Evolutionary conservation across 1,140 invertebrate genomes (phyloP), one percentile per base, ranked within the genome.

Genomic region (Drosophila sucinea): DNA sequence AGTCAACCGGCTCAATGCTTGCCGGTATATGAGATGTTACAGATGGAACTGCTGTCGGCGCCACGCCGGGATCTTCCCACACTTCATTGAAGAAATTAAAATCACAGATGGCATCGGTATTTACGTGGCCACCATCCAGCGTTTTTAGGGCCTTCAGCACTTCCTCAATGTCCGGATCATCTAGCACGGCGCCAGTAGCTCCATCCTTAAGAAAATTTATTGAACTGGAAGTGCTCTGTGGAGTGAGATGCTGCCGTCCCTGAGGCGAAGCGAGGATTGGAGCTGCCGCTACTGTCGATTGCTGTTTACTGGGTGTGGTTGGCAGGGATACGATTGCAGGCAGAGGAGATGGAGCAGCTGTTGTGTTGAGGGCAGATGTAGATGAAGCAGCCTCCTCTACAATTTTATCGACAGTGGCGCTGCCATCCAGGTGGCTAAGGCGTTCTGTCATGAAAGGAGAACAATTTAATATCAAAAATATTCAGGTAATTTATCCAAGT

Each of bases 141-240:
- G 79, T 87, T 60, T 92, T 91, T 2, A 92, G 77, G n/a, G 90
- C 91, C 65, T 91, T 92, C 17, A 92, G 70, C 29, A 92, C 81
- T 67, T 92, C 91, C 61, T 92, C 91, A 30, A 92, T 79, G 38
- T 92, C 90, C 70, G 84, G 89, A 68, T 92, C 91, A 62, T 92
- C 91, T 0, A 92, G 68, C 29, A 86, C 90, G 11, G 71, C 67
- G 35, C 80, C 77, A 4, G 71, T 63, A n/a, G 58, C 51, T 7
- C 70, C 77, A 58, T 89, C 84, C 54, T 84, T 89, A 2, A 89
- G 84, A 30, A 87, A 87, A 33, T 89, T 87, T 0, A 71, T 80
- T 2, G 84, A 89, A 55, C 76, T 79, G 27, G 71, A 35, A 11
- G 73, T 81, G 58, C 84, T 87, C 51, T 90, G 85, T 3, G 84